Evolutionary conservation across 2,113 vertebrate genomes (phyloP), one percentile per base, ranked within the genome.

Genomic region (Jaculus jaculus): DNA sequence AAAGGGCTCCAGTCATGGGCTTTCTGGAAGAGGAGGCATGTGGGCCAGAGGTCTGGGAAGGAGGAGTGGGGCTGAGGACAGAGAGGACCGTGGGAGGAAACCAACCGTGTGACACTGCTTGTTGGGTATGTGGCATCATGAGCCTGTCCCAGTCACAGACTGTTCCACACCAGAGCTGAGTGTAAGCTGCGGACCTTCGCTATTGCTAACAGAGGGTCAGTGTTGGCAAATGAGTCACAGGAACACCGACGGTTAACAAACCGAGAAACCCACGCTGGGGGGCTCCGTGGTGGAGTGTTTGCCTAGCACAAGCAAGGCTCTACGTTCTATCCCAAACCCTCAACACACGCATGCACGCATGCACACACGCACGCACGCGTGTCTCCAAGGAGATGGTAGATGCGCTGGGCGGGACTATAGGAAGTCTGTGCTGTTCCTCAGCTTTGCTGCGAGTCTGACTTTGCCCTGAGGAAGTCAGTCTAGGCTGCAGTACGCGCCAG

Each of bases 151-250:
- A 71, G 30, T 23, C 20, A 15, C 0, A 26, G 77, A 7, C 24
- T 0, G 18, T 8, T 3, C 4, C 7, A 0, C 32, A 30, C 3
- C 24, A 20, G 7, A 58, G 23, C 30, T 0, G 37, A 26, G 2
- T 21, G 7, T 7, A 4, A 28, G 13, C 87, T 2, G 1, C 4
- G 58, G 78, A 6, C 42, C 3, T 73, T 3, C 1, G 54, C 32
- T 10, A 2, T 39, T 23, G 3, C 2, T 5, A 4, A 47, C 15
- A 8, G 5, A 1, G 34, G 8, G 0, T 3, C 1, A 3, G 0
- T 16, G 3, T 2, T 12, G n/a, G 47, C 32, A 2, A 30, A 24
- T 0, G 7, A 5, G 26, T 3, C n/a, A 3, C 2, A 6, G 9
- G 9, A 47, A 9, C 6, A 30, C 34, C 28, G 21, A 68, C 28